Evolutionary conservation across 2,797 vertebrate species (phyloP).

Genomic region (Leptodactylus fallax): DNA sequence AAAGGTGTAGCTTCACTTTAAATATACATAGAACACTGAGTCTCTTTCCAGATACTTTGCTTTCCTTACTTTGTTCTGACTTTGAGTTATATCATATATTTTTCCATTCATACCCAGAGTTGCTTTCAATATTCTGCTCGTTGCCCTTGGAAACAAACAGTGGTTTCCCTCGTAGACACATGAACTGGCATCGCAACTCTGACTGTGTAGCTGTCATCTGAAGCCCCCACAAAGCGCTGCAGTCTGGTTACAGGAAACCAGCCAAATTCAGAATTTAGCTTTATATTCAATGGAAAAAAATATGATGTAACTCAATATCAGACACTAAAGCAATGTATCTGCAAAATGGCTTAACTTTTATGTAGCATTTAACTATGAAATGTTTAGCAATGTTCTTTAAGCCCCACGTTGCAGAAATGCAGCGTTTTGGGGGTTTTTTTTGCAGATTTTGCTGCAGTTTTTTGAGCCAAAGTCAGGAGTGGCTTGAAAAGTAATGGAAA

Average conservation of each 20-base stretch:
- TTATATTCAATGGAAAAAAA: not conserved
- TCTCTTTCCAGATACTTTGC: not conserved
- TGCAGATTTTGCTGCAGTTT: too few species aligned
- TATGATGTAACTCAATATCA: not conserved
- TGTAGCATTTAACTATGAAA: too few species aligned
- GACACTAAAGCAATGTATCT: not conserved
- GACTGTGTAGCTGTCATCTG: not conserved
- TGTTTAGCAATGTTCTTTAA: too few species aligned
- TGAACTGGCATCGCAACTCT: not conserved
- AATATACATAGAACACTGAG: not conserved
- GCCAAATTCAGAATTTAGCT: not conserved
- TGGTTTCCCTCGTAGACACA: not conserved
- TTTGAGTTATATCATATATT: slow-evolving; percentile 5
- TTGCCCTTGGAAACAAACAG: slow-evolving; percentile 10
- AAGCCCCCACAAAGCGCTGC: not conserved
- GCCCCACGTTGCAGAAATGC: too few species aligned
- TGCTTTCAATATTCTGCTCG: not conserved
- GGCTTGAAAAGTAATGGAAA: too few species aligned
- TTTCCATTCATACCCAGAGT: not conserved
- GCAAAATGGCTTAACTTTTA: not conserved
- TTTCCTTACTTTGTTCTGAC: not conserved
- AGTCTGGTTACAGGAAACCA: not conserved
- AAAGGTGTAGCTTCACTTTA: not conserved
- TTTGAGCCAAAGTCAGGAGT: too few species aligned
- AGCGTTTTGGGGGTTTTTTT: too few species aligned